Base-by-base conservation (phyloP, 2,888 invertebrate genomes). In the Polia nebulosa region DNA sequence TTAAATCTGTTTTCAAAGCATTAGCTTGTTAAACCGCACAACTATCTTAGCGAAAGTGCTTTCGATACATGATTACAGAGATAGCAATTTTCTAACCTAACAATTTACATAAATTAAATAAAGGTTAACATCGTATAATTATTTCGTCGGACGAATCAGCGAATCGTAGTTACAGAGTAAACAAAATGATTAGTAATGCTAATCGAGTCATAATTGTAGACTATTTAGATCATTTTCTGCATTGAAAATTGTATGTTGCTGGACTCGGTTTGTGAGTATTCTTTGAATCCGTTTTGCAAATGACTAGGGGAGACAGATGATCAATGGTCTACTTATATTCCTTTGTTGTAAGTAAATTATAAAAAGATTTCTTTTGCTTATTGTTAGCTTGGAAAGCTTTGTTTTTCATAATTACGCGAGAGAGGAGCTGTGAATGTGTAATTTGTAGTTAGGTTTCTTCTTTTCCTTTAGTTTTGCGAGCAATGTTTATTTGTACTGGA, bases 71-170 rank as follows among this genome's bases (percentile, higher is more conserved):
- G 53, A 62, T 68, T 76, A 78, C 69, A 75, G 52, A 81, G 81
- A 85, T 83, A 83, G 80, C 77, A 87, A 87, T 82, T 82, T 75
- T 72, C 82, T 84, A 83, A 84, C 81, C 84, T 86, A 83, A 89
- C 90, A 90, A 93, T 93, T 90, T 91, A 84, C 93, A 93, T 93
- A 90, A 90, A 92, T 93, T 92, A 92, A 80, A 84, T 84, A 87
- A 88, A 89, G 86, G 87, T 90, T 89, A 90, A 88, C 86, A 87
- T 84, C 73, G 85, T 90, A 88, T 92, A 90, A 92, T 92, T 91
- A 82, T 55, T 80, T 76, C 67, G 51, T 62, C 66, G 47, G 36
- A 52, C 64, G 84, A 87, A 80, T 82, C 83, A 83, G 81, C 78
- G 85, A 89, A 88, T 87, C 75, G 81, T 87, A 88, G 84, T 85